Evolutionary conservation across 1,140 invertebrate species (phyloP).

Genomic region (Trypoxylus dichotomus): DNA sequence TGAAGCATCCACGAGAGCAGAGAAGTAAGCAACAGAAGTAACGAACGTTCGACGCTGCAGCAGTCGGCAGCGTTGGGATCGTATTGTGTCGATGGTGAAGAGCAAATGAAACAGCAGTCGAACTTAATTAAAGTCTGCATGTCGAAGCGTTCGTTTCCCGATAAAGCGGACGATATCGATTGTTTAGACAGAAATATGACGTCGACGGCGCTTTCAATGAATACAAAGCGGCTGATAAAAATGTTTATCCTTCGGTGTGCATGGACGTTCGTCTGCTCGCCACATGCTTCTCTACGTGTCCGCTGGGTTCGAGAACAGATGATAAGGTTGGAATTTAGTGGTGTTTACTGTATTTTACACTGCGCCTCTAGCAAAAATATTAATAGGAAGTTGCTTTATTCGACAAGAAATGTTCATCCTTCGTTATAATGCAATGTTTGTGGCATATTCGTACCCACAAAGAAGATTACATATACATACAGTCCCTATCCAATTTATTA

Average conservation of each 20-base stretch:
- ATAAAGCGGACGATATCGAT: conserved; percentile 38
- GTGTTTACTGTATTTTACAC: background rate
- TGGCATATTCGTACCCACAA: no score
- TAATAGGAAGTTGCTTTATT: no score
- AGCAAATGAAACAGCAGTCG: background rate
- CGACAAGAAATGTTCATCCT: no score
- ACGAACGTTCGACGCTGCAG: no score
- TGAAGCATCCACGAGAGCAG: no score
- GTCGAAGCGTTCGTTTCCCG: conserved; percentile 45
- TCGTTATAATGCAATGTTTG: no score
- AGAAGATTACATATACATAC: no score
- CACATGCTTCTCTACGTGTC: background rate
- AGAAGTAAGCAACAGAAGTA: no score
- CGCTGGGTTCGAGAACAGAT: background rate
- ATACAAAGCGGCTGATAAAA: background rate
- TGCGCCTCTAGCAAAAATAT: no score
- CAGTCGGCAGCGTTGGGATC: no score
- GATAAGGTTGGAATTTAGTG: background rate
- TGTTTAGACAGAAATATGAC: conserved; percentile 24
- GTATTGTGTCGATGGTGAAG: background rate
- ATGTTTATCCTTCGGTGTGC: background rate
- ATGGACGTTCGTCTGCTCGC: background rate
- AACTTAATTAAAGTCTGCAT: conserved; percentile 49
- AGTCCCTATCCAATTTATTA: no score
- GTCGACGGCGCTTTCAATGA: background rate